Conservation (phyloP, 2,113 vertebrate species). For the Antigone vipio region DNA sequence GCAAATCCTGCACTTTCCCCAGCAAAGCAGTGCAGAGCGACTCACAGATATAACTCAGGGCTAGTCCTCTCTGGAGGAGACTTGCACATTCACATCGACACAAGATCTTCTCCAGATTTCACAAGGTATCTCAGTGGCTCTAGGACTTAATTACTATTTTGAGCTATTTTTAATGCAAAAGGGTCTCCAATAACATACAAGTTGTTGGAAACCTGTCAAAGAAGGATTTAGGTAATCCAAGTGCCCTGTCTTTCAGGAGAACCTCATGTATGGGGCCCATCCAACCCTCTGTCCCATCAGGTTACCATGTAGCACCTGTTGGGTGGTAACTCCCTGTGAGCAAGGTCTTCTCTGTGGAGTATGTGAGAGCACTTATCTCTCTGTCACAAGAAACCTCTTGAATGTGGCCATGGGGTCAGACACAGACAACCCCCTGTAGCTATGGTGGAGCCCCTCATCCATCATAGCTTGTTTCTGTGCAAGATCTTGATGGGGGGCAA, state of each 20-base stretch:
- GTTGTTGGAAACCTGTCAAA: not conserved
- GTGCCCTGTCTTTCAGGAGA: not conserved
- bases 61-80: not conserved
- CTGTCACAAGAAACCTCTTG: not conserved
- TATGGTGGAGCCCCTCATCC: not conserved
- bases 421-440: not conserved
- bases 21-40: not conserved
- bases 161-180: not conserved
- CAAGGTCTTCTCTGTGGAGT: not conserved
- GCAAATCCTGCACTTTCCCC: not conserved
- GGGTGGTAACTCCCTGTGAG: not conserved
- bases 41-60: not conserved
- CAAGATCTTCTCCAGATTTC: not conserved
- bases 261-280: not conserved
- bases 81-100: not conserved
- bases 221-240: not conserved
- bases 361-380: not conserved
- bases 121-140: not conserved
- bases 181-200: not conserved
- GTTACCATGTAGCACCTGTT: not conserved
- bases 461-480: not conserved
- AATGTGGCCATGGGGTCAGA: not conserved
- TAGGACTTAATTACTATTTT: not conserved
- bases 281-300: not conserved
- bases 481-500: not conserved